Evolutionary conservation across 2,113 vertebrate species (phyloP), one percentile per base, ranked within the genome.

Genomic region (Melanocharis versteri): DNA sequence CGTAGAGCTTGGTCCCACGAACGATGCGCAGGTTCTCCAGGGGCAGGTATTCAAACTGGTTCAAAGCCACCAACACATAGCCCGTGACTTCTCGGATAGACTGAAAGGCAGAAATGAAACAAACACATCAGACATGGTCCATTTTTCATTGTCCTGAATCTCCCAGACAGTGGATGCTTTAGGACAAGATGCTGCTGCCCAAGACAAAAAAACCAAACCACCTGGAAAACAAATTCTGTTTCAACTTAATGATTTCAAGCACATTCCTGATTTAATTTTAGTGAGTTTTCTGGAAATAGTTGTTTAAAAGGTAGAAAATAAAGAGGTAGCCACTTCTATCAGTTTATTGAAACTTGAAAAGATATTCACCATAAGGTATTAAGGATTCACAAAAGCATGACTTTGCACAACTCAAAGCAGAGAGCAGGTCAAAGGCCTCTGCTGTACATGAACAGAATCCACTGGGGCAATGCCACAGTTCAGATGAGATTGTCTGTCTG

Each of bases 41-140:
- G 4, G 99, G 99, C 91, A 99, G 98, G 95, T 99, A 99, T 37
- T 99, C 99, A 69, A 99, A 99, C 97, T 99, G 99, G 97, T 99
- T 99, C 60, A 99, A 95, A n/a, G 99, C 99, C 96, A 99, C 99
- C 96, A 99, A 89, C 90, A 99, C 99, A 2, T 99, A 99, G 93
- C 99, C 99, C 0, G 99, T 99, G 96, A 99, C 99, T 97, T 99
- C 99, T 94, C 99, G 97, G 94, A 99, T 99, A 3, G 99, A 99
- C 99, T 99, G 98, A 23, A 94, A 97, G 86, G 91, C 39, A 97
- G 10, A 97, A 72, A 82, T 58, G 26, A 12, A 92, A 70, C 9
- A 93, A 40, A 17, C 7, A 12, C 50, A 31, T 97, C 84, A 94
- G 65, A 39, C 78, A 35, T 2, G 2, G n/a, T 12, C 37, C 6